phyloP scores from a whole-genome alignment of 2,888 invertebrate species.

The Diplolepis rosae region DNA sequence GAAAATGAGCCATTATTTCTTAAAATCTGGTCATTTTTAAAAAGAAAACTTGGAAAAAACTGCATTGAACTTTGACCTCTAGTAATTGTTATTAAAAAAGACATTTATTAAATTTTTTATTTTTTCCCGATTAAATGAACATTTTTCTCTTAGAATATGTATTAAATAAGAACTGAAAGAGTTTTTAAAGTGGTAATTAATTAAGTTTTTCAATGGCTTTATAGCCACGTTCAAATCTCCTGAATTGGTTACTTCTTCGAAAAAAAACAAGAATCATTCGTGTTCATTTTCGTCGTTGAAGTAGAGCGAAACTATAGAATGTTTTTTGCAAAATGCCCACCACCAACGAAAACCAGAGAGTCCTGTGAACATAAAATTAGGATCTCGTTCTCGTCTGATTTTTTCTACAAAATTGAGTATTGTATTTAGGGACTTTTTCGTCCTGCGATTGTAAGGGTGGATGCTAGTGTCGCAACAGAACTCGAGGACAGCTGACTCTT shows the following conservation, averaged over 20 bases:
- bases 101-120: too few relatives aligned
- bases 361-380: constrained; percentile 81
- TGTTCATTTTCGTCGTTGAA: constrained; percentile 73
- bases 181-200: too few relatives aligned
- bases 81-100: too few relatives aligned
- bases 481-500: constrained; percentile 81
- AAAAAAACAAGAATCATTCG: constrained; percentile 55
- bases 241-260: background rate
- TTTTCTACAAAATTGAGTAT: constrained; percentile 81
- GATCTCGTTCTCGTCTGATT: constrained; percentile 77
- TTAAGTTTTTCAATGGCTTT: too few relatives aligned
- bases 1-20: too few relatives aligned
- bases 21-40: too few relatives aligned
- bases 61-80: too few relatives aligned
- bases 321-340: constrained; percentile 89
- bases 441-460: constrained; percentile 82
- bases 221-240: too few relatives aligned
- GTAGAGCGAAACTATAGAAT: constrained; percentile 82
- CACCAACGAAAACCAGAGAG: constrained; percentile 86
- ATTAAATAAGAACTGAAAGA: too few relatives aligned
- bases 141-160: too few relatives aligned
- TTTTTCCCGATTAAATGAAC: too few relatives aligned
- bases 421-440: constrained; percentile 80
- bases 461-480: constrained; percentile 84
- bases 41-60: too few relatives aligned